These are phyloP conservation scores for Minunthozetes semirufus DNA, from an alignment of 2,888 invertebrate species.

Conservation along the genomic window DNA sequence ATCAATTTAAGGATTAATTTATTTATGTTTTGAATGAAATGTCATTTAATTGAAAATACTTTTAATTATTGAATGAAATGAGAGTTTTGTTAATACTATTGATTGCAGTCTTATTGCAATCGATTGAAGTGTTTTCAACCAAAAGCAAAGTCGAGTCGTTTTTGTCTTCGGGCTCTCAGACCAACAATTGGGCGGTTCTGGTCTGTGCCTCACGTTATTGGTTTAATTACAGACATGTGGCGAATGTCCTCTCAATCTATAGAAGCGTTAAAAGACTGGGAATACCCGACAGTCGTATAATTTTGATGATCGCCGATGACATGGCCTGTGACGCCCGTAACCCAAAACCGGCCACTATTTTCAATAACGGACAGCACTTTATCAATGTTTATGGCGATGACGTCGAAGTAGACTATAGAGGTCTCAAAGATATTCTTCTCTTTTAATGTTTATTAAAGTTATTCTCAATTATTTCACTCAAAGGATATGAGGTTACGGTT, in stretches of 20 bases:
- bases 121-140: background rate
- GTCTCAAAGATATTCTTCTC: conserved; percentile 48
- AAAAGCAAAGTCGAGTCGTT: background rate
- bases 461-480: background rate
- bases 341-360: conserved; percentile 93
- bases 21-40: background rate
- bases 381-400: conserved; percentile 99
- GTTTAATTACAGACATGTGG: conserved; percentile 99
- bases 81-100: background rate
- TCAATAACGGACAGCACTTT: conserved; percentile 94
- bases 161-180: conserved; percentile 56
- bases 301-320: conserved; percentile 98
- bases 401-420: conserved; percentile 96
- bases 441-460: background rate
- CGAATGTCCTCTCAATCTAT: conserved; percentile 96
- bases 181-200: conserved; percentile 98
- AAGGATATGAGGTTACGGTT: conserved; percentile 69
- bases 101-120: background rate
- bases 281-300: conserved; percentile 96
- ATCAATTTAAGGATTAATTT: background rate
- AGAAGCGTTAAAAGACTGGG: conserved; percentile 94
- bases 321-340: conserved; percentile 99
- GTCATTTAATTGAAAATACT: background rate
- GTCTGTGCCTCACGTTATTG: conserved; percentile 98
- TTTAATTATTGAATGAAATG: background rate